Base-by-base conservation (phyloP, 2,888 invertebrate species). In the Artemia sp. region DNA sequence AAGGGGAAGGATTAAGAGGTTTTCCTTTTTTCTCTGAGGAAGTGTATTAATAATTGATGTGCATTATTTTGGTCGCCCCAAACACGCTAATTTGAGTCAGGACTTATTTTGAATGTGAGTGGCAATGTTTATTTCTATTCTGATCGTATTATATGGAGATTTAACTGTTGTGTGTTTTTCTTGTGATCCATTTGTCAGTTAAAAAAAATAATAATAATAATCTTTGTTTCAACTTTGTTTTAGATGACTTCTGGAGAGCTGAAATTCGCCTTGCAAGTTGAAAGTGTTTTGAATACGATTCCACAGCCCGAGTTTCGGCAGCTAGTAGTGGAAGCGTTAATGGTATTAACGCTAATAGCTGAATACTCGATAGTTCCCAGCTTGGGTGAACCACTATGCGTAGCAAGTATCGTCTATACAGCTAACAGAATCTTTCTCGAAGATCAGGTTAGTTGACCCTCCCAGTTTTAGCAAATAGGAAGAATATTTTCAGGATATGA, bases 241-340 rank as follows among this genome's bases (percentile, higher is more conserved):
- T 74, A 84, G 85, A 98, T 98, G 98, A 98, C 98, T 1, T 86
- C 95, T 0, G 95, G 95, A 66, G 98, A 98, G 80, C 80, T 97
- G 75, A 98, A 98, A 81, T 98, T 98, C 80, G 97, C 98, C 0
- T 81, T 98, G 14, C 92, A 93, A 70, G 96, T 98, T 0, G 98
- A 98, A 80, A 90, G 93, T 2, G 95, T 95, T 4, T 81, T 98
- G 69, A 98, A 97, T 78, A 88, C 90, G 69, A 95, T 99, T 75
- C 94, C 96, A 0, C 95, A 97, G 78, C 97, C 98, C 0, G 98
- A 98, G 78, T 98, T 97, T 80, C 84, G 98, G 38, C 96, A 97
- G 78, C 80, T 97, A 73, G 88, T 97, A 70, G 96, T 98, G 0
- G 97, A 98, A 80, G 95, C 94, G 0, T 80, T 98, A 68, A 96